phyloP scores from a whole-genome alignment of 1,140 invertebrate genomes.

The Amyelois transitella region DNA sequence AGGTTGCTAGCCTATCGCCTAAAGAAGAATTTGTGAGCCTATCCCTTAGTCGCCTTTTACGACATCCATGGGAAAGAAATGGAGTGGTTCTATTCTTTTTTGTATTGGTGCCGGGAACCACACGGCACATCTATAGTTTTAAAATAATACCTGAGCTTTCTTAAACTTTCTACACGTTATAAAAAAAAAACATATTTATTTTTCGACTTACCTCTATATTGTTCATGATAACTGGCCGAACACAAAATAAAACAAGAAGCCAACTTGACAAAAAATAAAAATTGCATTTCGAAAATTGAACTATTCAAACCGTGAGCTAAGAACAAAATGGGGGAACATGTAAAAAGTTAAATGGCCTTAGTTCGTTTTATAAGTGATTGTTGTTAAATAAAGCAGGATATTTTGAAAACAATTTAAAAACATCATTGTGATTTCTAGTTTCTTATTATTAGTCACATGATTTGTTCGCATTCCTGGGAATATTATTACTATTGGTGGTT shows the following conservation, averaged over 20 bases:
- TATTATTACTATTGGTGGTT: background rate
- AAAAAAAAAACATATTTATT: too few relatives aligned
- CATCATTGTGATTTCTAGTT: background rate
- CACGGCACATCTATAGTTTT: too few relatives aligned
- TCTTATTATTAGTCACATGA: background rate
- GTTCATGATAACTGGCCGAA: conserved; percentile 43
- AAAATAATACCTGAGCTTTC: too few relatives aligned
- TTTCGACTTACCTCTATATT: conserved; percentile 39
- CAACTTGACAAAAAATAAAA: background rate
- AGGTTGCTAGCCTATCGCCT: too few relatives aligned
- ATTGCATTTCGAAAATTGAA: background rate
- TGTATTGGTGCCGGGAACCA: too few relatives aligned
- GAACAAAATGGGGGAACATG: background rate
- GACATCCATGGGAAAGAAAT: too few relatives aligned
- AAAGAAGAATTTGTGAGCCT: too few relatives aligned
- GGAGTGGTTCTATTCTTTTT: too few relatives aligned
- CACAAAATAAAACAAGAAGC: conserved; percentile 13
- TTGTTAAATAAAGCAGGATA: background rate
- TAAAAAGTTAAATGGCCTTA: background rate
- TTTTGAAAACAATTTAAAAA: conserved; percentile 1
- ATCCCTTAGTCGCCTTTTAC: too few relatives aligned
- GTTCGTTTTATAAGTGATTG: background rate
- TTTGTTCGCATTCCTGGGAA: background rate
- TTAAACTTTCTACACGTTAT: too few relatives aligned
- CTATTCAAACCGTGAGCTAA: background rate